Conservation (phyloP, 2,113 vertebrate species). For the Poicephalus meyeri region DNA sequence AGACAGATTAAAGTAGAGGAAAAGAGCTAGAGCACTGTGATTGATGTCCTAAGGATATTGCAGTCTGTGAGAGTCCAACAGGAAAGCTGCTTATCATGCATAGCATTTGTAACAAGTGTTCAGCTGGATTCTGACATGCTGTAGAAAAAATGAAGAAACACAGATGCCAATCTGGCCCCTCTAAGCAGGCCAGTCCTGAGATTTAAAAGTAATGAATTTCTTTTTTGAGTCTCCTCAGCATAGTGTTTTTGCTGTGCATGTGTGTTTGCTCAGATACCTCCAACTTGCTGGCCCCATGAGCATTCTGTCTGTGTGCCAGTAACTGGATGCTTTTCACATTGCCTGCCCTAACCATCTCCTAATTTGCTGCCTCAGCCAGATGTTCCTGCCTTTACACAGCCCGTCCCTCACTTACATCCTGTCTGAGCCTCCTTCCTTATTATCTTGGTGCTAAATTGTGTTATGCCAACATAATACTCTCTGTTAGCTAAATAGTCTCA, state of each 20-base stretch:
- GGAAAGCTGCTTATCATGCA: background rate
- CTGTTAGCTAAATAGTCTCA: background rate
- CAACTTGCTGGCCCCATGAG: background rate
- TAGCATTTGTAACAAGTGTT: background rate
- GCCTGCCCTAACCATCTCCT: background rate
- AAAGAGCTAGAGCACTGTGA: background rate
- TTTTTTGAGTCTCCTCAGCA: background rate
- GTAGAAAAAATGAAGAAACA: background rate
- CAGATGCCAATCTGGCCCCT: background rate
- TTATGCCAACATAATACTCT: background rate
- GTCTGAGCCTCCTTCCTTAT: background rate
- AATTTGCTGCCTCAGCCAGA: background rate
- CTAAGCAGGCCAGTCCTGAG: background rate
- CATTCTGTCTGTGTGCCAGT: background rate
- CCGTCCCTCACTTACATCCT: background rate
- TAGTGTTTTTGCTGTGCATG: background rate
- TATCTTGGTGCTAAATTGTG: background rate
- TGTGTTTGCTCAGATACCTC: background rate
- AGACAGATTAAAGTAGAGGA: background rate
- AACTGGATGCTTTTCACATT: background rate
- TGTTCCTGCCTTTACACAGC: background rate
- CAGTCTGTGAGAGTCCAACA: background rate
- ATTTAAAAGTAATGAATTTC: background rate
- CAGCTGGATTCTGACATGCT: background rate
- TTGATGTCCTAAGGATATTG: background rate